Percentiles rank a stretch among this genome's conserved stretches.
phyloP scores from a whole-genome alignment of 2,888 invertebrate genomes.

The Calameuta pallipes region DNA sequence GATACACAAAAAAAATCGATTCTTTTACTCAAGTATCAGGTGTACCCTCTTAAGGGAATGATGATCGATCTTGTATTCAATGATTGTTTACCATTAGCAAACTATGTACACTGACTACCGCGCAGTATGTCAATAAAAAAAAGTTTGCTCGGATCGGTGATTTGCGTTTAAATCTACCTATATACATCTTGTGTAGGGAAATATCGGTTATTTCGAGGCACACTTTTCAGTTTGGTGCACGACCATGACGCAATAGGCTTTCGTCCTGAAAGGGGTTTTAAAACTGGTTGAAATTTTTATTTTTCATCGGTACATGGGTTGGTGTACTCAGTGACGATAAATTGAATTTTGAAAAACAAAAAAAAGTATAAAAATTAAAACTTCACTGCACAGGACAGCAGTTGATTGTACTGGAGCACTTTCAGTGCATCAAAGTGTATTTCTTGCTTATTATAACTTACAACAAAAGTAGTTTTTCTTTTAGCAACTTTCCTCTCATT shows the following conservation, averaged over 20 bases:
- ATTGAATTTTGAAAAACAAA: background rate
- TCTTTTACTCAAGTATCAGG: no score
- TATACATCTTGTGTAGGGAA: background rate
- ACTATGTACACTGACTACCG: no score
- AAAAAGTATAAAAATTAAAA: background rate
- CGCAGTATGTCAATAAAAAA: no score
- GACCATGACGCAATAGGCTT: background rate
- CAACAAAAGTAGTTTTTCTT: background rate
- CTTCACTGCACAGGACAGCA: background rate
- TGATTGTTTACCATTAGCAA: no score
- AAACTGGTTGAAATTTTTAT: background rate
- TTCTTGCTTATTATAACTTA: background rate
- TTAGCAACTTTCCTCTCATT: background rate
- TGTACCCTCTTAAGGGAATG: no score
- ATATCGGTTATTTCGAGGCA: background rate
- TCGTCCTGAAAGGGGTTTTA: background rate
- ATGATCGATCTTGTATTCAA: no score
- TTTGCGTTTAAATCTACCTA: no score
- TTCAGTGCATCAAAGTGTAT: background rate
- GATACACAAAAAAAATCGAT: no score
- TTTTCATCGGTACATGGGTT: background rate
- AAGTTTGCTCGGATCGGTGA: no score
- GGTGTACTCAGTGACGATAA: background rate
- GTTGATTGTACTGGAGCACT: background rate
- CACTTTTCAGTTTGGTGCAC: background rate